Evolutionary conservation across 1,140 invertebrate species (phyloP), one percentile per base, ranked within the genome.

Genomic region (Cydia fagiglandana): DNA sequence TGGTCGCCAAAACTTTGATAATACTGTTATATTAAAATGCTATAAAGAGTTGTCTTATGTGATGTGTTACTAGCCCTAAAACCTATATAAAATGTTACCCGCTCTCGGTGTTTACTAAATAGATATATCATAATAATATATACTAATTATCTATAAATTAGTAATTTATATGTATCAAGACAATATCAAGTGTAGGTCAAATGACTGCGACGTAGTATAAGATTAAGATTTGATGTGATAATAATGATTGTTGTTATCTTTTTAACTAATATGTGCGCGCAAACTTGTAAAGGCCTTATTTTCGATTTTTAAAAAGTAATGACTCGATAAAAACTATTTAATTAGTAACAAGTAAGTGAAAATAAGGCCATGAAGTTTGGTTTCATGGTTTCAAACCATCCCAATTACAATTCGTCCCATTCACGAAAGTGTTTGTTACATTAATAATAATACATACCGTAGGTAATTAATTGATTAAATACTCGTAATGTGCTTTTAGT

Each of bases 151-250:
- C 45, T 47, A 47, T 56, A 56, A 17, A 56, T 20, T 70, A 70
- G 38, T 24, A 28, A 6, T 28, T 6, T 70, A 70, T 41, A 34
- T 34, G 34, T 34, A 34, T n/a, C 9, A 70, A 70, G 66, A 70
- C 66, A 70, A 70, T 70, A 70, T 34, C 34, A 70, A 70, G 34
- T 61, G 56, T 61, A 70, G 7, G 34, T 34, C 30, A 70, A 70
- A 70, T 70, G 66, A 70, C 66, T 70, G 66, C 66, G n/a, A 70
- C 34, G 13, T 70, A 70, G 66, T 70, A 4, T 38, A 70, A 30
- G 30, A 30, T n/a, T 38, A 79, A 74, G 73, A 70, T 79, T 78
- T 47, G 74, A 79, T 79, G 78, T 79, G 78, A 79, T 79, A 79
- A 79, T 78, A 47, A 47, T 47, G 12, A 76, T 76, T 75, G 78